These are phyloP conservation scores for Pseudois nayaur DNA, from an alignment of 2,113 vertebrate genomes.

Conservation along the genomic window DNA sequence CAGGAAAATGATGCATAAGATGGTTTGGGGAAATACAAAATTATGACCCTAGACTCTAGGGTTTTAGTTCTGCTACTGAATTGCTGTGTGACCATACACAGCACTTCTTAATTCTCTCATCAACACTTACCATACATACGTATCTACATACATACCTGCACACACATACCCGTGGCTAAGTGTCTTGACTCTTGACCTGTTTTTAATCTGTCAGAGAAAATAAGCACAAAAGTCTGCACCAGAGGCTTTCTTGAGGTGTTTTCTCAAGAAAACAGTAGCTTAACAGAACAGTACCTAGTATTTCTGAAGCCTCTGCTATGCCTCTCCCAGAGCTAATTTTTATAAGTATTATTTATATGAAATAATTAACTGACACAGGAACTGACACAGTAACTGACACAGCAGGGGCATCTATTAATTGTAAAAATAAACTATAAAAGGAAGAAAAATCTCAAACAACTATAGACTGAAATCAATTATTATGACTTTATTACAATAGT, in stretches of 20 bases:
- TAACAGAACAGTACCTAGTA: not conserved
- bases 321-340: not conserved
- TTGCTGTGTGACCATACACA: not conserved
- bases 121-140: not conserved
- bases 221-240: not conserved
- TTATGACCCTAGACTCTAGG: not conserved
- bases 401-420: not conserved
- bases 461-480: constrained; percentile 67
- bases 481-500: constrained; percentile 81
- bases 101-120: not conserved
- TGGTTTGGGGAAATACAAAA: not conserved
- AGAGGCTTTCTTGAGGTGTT: not conserved
- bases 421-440: constrained; percentile 23
- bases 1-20: not conserved
- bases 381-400: not conserved
- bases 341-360: not conserved
- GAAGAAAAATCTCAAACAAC: constrained; percentile 24
- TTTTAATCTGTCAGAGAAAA: not conserved
- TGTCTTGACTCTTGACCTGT: not conserved
- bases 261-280: not conserved
- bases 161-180: not conserved
- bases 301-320: not conserved
- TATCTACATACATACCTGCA: not conserved
- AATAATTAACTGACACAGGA: not conserved
- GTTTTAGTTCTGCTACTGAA: not conserved